phyloP scores from a whole-genome alignment of 2,113 vertebrate species.

The Coturnix japonica region DNA sequence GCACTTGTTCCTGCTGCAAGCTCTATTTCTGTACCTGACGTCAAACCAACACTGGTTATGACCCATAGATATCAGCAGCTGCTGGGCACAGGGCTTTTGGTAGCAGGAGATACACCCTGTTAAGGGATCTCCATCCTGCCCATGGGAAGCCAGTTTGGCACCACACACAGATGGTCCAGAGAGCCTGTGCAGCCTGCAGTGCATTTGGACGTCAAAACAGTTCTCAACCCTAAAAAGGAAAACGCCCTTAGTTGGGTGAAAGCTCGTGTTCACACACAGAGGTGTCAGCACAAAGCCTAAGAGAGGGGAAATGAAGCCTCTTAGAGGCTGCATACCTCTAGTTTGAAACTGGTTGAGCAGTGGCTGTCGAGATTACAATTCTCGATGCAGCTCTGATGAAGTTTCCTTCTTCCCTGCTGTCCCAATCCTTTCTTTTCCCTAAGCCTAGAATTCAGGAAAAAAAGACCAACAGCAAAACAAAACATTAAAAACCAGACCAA shows the following conservation, averaged over 20 bases:
- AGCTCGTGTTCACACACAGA: not conserved
- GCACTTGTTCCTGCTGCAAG: constrained; percentile 4
- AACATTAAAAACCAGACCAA: not conserved
- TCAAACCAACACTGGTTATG: not conserved
- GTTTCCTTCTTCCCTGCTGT: not conserved
- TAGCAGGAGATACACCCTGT: not conserved
- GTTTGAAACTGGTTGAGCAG: not conserved
- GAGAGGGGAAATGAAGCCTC: not conserved
- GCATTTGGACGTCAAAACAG: not conserved
- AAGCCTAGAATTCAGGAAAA: not conserved
- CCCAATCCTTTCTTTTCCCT: accelerated
- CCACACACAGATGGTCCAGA: not conserved
- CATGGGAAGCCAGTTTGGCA: accelerated
- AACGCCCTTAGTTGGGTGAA: too few species aligned
- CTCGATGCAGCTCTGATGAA: not conserved
- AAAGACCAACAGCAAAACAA: too few species aligned
- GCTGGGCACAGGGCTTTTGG: not conserved
- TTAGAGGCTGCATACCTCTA: not conserved
- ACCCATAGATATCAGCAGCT: not conserved
- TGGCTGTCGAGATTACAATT: accelerated
- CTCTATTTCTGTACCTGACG: not conserved
- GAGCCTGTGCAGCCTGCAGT: not conserved
- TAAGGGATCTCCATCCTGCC: not conserved
- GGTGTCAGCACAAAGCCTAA: not conserved
- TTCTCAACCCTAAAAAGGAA: not conserved